Evolutionary conservation across 2,888 invertebrate species (phyloP).

Genomic region (Ametastegia equiseti): DNA sequence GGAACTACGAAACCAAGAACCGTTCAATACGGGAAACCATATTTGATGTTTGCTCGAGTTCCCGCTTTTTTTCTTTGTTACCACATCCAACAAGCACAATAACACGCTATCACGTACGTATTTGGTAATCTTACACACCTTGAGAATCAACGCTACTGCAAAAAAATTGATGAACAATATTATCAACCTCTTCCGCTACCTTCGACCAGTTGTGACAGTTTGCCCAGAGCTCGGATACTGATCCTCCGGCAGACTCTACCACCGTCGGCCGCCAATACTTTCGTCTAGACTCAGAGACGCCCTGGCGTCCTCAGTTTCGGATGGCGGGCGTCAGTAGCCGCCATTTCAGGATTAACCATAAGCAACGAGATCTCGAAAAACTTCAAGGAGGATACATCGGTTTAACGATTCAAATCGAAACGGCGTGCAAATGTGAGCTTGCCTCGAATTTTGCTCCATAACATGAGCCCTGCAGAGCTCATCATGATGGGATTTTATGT

Average conservation of each 20-base stretch:
- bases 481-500: neutral
- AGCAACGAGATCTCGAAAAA: conserved; percentile 10
- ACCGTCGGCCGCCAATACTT: conserved; percentile 48
- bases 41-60: neutral
- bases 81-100: conserved; percentile 11
- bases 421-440: neutral
- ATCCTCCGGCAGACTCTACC: conserved; percentile 43
- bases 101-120: neutral
- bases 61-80: neutral
- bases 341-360: conserved; percentile 36
- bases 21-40: neutral
- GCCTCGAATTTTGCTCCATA: neutral
- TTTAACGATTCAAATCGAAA: neutral
- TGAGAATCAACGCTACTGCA: neutral
- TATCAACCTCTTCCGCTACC: neutral
- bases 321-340: conserved; percentile 35
- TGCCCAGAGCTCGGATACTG: conserved; percentile 42
- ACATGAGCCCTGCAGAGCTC: neutral
- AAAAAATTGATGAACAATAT: neutral
- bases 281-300: conserved; percentile 49
- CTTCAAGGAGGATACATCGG: neutral
- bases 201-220: conserved; percentile 41
- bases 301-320: conserved; percentile 46
- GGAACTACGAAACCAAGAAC: no score
- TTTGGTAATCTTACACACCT: neutral